Conservation (phyloP, 2,113 vertebrate genomes). For the Oreamnos americanus region DNA sequence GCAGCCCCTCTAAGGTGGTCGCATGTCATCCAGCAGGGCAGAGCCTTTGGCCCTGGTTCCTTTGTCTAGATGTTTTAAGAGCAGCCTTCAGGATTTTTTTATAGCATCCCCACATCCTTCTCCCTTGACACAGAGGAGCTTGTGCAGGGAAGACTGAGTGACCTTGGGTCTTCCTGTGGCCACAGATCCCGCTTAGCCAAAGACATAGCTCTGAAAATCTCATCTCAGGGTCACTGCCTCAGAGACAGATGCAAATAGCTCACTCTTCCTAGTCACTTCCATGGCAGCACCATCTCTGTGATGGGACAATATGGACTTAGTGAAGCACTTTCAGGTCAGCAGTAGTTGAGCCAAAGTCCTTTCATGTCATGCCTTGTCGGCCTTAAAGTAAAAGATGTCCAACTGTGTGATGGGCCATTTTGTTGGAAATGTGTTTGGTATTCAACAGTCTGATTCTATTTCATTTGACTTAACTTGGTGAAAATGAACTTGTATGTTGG, state of each 20-base stretch:
- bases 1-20: neutral
- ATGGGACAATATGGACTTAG: rapidly evolving
- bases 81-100: neutral
- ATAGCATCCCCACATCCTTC: no score
- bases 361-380: neutral
- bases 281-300: neutral
- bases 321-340: neutral
- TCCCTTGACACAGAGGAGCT: neutral
- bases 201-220: neutral
- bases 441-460: neutral
- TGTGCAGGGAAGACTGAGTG: no score
- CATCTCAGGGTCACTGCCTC: neutral
- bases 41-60: neutral
- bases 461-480: neutral
- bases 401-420: neutral
- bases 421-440: neutral
- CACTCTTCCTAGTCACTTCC: neutral
- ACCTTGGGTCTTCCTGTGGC: neutral
- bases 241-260: neutral
- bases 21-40: neutral
- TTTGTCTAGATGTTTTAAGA: neutral
- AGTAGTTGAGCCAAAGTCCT: neutral
- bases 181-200: neutral
- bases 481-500: neutral
- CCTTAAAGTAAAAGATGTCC: neutral